Conservation (phyloP, 2,888 invertebrate species). For the Tipula helvola region DNA sequence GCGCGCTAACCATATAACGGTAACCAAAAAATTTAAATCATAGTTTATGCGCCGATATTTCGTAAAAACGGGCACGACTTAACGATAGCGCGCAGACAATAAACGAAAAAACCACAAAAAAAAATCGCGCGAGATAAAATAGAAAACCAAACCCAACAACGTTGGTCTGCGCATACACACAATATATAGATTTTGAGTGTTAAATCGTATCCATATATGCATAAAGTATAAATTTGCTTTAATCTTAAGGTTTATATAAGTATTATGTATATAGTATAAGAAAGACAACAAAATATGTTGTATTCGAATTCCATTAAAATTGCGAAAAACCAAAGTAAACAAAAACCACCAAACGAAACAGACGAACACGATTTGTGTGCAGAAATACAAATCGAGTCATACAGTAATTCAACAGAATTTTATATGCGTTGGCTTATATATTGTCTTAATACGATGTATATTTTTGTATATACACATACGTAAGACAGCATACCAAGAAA, state of each 20-base stretch:
- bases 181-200: neutral
- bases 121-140: neutral
- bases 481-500: neutral
- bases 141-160: neutral
- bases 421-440: neutral
- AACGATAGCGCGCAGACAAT: neutral
- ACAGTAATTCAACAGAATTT: neutral
- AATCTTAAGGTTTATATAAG: neutral
- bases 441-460: neutral
- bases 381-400: neutral
- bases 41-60: no score
- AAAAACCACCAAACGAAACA: neutral
- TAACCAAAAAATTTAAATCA: neutral
- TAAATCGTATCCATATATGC: neutral
- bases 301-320: neutral
- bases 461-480: neutral
- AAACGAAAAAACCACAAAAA: neutral
- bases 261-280: neutral
- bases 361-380: neutral
- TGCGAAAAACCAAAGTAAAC: neutral
- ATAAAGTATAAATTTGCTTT: neutral
- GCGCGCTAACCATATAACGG: neutral
- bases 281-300: neutral
- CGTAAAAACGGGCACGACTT: no score
- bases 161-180: no score